Conservation (phyloP, 2,888 invertebrate species). For the Philhelius pedissequus region DNA sequence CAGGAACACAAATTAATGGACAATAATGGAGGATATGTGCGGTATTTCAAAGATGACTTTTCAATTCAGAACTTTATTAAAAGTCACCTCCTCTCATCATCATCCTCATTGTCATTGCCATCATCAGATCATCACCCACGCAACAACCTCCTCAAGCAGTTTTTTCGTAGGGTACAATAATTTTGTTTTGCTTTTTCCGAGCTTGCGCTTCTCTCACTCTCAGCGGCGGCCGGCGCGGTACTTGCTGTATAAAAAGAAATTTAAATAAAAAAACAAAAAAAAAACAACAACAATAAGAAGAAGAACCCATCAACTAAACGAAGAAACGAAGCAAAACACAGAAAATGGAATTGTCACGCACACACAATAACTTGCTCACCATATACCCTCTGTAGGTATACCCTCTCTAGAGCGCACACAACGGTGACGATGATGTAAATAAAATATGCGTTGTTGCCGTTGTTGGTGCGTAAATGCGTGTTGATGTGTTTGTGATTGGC, state of each 20-base stretch:
- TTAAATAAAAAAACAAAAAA: not conserved
- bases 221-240: too few relatives aligned
- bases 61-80: constrained; percentile 45
- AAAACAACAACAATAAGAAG: constrained; percentile 2
- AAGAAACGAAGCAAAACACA: constrained; percentile 64
- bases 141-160: not conserved
- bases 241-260: too few relatives aligned
- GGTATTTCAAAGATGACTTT: constrained; percentile 58
- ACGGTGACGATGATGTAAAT: constrained; percentile 21
- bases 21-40: not conserved
- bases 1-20: not conserved
- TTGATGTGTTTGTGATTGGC: constrained; percentile 46
- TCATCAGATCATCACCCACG: not conserved
- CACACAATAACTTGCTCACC: not conserved
- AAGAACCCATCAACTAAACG: constrained; percentile 35
- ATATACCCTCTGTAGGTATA: not conserved
- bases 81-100: constrained; percentile 17
- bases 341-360: constrained; percentile 36
- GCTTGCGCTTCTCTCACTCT: too few relatives aligned
- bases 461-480: constrained; percentile 49
- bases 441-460: constrained; percentile 39
- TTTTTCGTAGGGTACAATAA: not conserved
- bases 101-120: not conserved
- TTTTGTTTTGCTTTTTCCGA: constrained; percentile 51
- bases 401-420: not conserved